phyloP scores from a whole-genome alignment of 1,140 invertebrate species.

The Ctenoplectra terminalis region DNA sequence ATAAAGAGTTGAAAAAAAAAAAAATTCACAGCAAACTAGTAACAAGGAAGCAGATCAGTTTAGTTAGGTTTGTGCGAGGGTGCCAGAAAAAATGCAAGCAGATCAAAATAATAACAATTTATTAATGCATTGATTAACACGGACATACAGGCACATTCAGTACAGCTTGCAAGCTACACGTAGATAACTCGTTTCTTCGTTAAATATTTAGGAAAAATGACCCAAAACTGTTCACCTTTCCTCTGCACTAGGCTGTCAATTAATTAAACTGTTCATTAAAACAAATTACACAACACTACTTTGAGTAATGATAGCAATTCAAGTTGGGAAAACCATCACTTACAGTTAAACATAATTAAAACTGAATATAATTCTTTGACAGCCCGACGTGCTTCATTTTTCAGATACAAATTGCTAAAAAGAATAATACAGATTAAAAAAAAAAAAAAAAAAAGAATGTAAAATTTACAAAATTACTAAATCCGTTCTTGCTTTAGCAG shows the following conservation, averaged over 20 bases:
- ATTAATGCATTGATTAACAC: slow-evolving; percentile 77
- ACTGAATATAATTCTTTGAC: background rate
- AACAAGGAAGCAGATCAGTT: slow-evolving; percentile 47
- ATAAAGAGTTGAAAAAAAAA: background rate
- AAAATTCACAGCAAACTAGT: slow-evolving; percentile 12
- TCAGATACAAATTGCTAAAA: background rate
- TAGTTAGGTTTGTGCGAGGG: slow-evolving; percentile 65
- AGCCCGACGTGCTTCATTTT: background rate
- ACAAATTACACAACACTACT: background rate
- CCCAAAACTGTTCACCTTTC: background rate
- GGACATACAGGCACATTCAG: slow-evolving; percentile 75
- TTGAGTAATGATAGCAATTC: background rate
- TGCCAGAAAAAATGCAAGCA: slow-evolving; percentile 77
- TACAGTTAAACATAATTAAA: background rate
- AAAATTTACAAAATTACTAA: slow-evolving; percentile 2
- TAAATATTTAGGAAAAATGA: background rate
- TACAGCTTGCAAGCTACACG: slow-evolving; percentile 41
- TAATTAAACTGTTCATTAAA: background rate
- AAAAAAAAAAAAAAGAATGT: background rate
- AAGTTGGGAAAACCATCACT: background rate
- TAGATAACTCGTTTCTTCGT: slow-evolving; percentile 23
- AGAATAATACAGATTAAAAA: background rate
- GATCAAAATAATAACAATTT: slow-evolving; percentile 80
- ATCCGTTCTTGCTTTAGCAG: background rate
- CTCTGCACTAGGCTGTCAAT: background rate